Conservation (phyloP, 2,797 vertebrate genomes). For the Menidia menidia region DNA sequence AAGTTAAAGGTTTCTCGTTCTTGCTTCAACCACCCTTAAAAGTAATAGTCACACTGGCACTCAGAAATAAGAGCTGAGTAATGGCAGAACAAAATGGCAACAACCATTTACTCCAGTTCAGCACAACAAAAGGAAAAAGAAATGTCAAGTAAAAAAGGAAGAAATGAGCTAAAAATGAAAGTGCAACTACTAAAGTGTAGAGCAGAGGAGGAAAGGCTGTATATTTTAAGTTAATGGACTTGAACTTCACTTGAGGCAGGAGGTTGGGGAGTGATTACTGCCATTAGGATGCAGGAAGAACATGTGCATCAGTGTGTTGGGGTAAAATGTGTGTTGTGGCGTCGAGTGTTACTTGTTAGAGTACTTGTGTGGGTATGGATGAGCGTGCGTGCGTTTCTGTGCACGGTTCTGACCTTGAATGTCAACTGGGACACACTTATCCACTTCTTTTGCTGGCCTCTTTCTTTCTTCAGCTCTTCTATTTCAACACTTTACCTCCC, state of each 20-base stretch:
- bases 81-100: conserved; percentile 60
- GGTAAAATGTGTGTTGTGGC: conserved; percentile 8
- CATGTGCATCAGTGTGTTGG: conserved; percentile 18
- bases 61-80: conserved; percentile 51
- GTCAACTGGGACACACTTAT: conserved; percentile 71
- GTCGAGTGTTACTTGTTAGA: conserved; percentile 26
- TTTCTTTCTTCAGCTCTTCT: conserved; percentile 43
- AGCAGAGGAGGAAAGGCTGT: conserved; percentile 42
- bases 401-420: conserved; percentile 58
- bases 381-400: conserved; percentile 5
- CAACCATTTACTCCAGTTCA: conserved; percentile 50
- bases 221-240: conserved; percentile 72
- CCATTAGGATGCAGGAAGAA: conserved; percentile 58
- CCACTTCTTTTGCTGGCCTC: conserved; percentile 56
- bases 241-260: conserved; percentile 69
- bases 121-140: conserved; percentile 10
- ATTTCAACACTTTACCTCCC: conserved; percentile 63
- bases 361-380: conserved; percentile 28
- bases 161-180: conserved; percentile 52
- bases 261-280: conserved; percentile 65
- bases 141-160: conserved; percentile 31
- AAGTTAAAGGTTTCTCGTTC: conserved; percentile 40
- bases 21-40: conserved; percentile 28
- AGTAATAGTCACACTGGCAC: conserved; percentile 44
- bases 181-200: conserved; percentile 41